Evolutionary conservation across 2,888 invertebrate species (phyloP).

Genomic region (Drosophila subsilvestris): DNA sequence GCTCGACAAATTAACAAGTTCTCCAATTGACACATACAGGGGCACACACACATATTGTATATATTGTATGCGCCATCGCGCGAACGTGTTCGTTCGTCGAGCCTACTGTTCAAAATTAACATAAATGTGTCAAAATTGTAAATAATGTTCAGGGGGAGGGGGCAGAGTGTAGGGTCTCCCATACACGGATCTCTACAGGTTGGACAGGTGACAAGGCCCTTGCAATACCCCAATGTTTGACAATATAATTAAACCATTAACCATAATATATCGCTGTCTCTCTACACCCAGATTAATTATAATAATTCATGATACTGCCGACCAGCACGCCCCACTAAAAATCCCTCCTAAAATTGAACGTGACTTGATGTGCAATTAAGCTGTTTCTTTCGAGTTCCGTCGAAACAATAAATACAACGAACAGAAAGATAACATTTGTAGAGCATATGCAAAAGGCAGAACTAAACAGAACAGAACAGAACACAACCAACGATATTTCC

Average conservation of each 20-base stretch:
- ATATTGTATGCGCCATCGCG: not conserved
- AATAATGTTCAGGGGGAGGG: constrained; percentile 16
- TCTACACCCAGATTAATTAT: constrained; percentile 30
- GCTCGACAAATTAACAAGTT: constrained; percentile 75
- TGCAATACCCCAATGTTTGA: not conserved
- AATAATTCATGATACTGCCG: constrained; percentile 32
- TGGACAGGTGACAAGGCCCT: constrained; percentile 57
- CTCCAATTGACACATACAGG: constrained; percentile 62
- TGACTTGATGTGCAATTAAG: constrained; percentile 31
- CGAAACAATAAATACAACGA: not conserved
- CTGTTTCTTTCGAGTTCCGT: not conserved
- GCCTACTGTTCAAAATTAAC: constrained; percentile 55
- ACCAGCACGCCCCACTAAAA: constrained; percentile 28
- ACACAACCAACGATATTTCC: constrained; percentile 8
- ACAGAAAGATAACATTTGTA: constrained; percentile 15
- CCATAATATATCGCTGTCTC: constrained; percentile 49
- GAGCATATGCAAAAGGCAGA: not conserved
- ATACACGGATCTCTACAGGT: not conserved
- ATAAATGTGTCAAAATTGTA: constrained; percentile 63
- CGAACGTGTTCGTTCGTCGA: constrained; percentile 17
- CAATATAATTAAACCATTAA: constrained; percentile 39
- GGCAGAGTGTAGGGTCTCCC: not conserved
- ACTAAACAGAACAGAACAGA: no score
- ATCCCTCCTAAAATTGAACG: constrained; percentile 10
- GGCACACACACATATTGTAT: constrained; percentile 14